Evolutionary conservation across 2,888 invertebrate species (phyloP), one percentile per base, ranked within the genome.

Genomic region (Parochlus steinenii): DNA sequence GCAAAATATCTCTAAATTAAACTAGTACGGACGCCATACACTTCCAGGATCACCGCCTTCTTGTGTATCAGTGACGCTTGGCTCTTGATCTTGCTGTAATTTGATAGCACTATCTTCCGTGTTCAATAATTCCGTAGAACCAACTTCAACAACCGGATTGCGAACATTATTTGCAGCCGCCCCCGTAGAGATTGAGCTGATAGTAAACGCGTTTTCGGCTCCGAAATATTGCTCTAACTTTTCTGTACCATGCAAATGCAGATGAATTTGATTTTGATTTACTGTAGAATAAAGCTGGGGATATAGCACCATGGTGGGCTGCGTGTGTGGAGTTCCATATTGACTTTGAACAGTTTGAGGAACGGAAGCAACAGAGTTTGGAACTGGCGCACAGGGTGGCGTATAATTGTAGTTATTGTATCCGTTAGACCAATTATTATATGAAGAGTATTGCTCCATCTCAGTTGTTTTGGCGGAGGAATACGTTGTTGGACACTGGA

Each of bases 191-290:
- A n/a, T n/a, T n/a, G n/a, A n/a, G n/a, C n/a, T n/a, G n/a, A n/a
- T n/a, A n/a, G n/a, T n/a, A n/a, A n/a, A n/a, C n/a, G n/a, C n/a
- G n/a, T n/a, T n/a, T n/a, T n/a, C n/a, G n/a, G n/a, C 24, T 3
- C 68, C 66, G 40, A 72, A 58, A 44, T 70, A 74, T 49, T 74
- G 74, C 44, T 75, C 75, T 43, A 74, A 74, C 34, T 75, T 74
- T 5, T 64, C 58, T 12, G 67, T 61, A 32, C 73, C 71, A 54
- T 83, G 82, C 18, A 79, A 55, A 48, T 83, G 83, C 15, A 83
- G 65, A 51, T 85, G 83, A 41, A 83, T 82, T 63, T 83, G 81
- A 55, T 82, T 83, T 56, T 83, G 82, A 53, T 83, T 83, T 35
- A 83, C 81, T 16, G 82, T 82, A 26, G 82, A 81, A 15, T 20